Percentiles rank a stretch among this genome's conserved stretches.
Evolutionary conservation across 2,888 invertebrate species (phyloP).

Genomic region (Criorhina ranunculi): DNA sequence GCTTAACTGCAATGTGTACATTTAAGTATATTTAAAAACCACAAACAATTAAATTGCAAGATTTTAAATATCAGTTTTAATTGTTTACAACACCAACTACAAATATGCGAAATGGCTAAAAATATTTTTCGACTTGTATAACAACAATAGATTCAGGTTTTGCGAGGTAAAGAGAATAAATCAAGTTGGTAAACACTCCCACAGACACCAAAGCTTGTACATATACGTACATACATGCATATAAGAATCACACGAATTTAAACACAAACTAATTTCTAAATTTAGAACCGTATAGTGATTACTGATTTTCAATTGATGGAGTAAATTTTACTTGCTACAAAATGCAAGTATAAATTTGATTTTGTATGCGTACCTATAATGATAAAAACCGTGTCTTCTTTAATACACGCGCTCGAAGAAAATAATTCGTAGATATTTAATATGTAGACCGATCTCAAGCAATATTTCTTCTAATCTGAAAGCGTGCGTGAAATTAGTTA

Average conservation of each 20-base stretch:
- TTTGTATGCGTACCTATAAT: no score
- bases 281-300: conserved; percentile 12
- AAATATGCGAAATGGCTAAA: neutral
- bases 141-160: conserved; percentile 53
- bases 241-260: neutral
- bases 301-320: neutral
- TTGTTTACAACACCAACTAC: conserved; percentile 4
- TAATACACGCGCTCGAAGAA: neutral
- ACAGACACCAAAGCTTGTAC: neutral
- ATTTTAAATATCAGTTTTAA: conserved; percentile 11
- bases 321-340: neutral
- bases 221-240: neutral
- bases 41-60: neutral
- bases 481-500: conserved; percentile 70
- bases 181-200: conserved; percentile 20
- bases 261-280: conserved; percentile 36
- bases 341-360: neutral
- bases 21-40: neutral
- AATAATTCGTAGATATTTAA: neutral
- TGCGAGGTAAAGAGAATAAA: conserved; percentile 10
- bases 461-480: conserved; percentile 21
- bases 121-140: conserved; percentile 31
- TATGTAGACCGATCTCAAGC: conserved; percentile 10
- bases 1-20: neutral
- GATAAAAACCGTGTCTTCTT: neutral